Conservation (phyloP, 2,797 vertebrate genomes). For the Ispidina lecontei region DNA sequence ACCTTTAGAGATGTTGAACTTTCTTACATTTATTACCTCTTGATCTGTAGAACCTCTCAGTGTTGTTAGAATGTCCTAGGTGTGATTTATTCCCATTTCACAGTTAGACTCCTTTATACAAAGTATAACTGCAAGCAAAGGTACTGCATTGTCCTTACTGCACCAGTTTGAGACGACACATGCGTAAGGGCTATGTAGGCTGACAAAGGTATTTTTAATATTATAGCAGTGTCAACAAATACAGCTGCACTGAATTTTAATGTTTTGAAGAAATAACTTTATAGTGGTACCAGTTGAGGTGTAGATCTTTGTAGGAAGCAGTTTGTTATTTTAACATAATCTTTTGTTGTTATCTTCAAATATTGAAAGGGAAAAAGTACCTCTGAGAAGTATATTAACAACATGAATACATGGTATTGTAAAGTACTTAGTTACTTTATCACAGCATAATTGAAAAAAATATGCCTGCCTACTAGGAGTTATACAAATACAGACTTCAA, state of each 20-base stretch:
- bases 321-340: background rate
- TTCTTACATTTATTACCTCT: background rate
- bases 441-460: background rate
- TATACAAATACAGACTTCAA: background rate
- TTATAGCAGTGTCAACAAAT: background rate
- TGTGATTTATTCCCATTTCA: background rate
- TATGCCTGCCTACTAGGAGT: background rate
- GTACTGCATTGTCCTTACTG: background rate
- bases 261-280: background rate
- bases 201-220: background rate
- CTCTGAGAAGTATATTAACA: background rate
- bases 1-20: background rate
- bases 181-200: background rate
- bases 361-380: background rate
- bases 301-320: background rate
- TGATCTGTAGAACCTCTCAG: background rate
- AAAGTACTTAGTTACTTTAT: background rate
- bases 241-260: background rate
- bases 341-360: background rate
- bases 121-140: background rate
- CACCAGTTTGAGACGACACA: background rate
- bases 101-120: background rate
- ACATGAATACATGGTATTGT: background rate
- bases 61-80: background rate
- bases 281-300: background rate